A percentile compares a stretch with the other conserved stretches of the same genome.
These are phyloP conservation scores for Cyaniris semiargus DNA, from an alignment of 2,888 invertebrate genomes.

Conservation along the genomic window DNA sequence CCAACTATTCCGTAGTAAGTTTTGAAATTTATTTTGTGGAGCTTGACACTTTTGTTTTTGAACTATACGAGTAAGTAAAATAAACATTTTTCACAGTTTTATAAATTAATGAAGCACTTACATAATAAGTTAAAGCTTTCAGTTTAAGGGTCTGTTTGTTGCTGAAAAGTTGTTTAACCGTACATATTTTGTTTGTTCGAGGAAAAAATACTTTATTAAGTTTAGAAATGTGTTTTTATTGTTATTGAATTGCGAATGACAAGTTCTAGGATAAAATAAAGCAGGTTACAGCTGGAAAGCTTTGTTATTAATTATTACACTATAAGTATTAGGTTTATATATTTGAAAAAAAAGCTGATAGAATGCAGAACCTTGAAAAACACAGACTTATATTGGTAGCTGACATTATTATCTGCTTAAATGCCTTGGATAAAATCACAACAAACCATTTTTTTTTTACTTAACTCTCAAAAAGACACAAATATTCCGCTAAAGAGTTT, in stretches of 20 bases:
- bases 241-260: neutral
- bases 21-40: slow-evolving; percentile 36
- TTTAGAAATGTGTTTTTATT: neutral
- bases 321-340: neutral
- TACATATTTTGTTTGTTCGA: neutral
- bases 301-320: neutral
- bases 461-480: too few relatives aligned
- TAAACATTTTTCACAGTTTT: slow-evolving; percentile 15
- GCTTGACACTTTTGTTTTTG: slow-evolving; percentile 15
- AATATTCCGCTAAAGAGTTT: too few relatives aligned
- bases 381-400: too few relatives aligned
- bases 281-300: neutral
- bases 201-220: neutral
- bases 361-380: neutral
- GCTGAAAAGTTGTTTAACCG: neutral
- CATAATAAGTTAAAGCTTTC: slow-evolving; percentile 6
- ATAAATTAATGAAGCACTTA: neutral
- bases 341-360: neutral
- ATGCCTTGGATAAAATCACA: too few relatives aligned
- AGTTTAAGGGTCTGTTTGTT: neutral
- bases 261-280: neutral
- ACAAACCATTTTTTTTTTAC: too few relatives aligned
- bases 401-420: too few relatives aligned
- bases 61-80: neutral
- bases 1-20: slow-evolving; percentile 36